Base-by-base conservation (phyloP, 30 jellyfish, hydroid and myxozoan species). In the Aurelia sp. region DNA sequence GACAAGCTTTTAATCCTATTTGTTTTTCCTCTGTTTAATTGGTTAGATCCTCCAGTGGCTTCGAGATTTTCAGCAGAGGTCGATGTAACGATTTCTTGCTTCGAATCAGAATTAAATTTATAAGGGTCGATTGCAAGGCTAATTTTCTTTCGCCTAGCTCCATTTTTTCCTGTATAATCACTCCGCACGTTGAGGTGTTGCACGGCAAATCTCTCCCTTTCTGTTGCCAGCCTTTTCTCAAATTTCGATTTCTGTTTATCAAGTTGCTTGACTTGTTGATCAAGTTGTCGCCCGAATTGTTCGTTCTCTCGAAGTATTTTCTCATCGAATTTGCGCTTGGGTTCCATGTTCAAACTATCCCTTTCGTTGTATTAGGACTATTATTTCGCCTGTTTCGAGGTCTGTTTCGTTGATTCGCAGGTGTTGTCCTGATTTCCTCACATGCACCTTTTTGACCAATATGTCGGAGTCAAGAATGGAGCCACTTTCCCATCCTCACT, bases 151-250 rank as follows among this genome's bases (percentile, higher is more conserved):
- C 57, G 22, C 63, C 86, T 53, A 18, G 73, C 27, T 4, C 61
- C 80, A n/a, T 60, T 71, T 62, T 33, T 55, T 4, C 70, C 84
- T 19, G 52, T 81, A 35, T 20, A 52, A 69, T 40, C 62, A 50
- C 73, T 70, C 0, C 80, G 41, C 1, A 83, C 72, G 57, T 63
- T 83, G 79, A 83, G 35, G 17, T 83, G 92, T 31, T 70, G 92
- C 60, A 83, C 92, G 17, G 92, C 92, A 71, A 83, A 83, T 24
- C 51, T 69, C 60, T 83, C 92, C 59, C 59, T 71, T 69, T 83
- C 92, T 33, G 72, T 73, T 58, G 72, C 74, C 1, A 71, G 80
- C 40, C 72, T 83, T 63, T 68, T 70, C 86, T 71, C 92, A 35
- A 83, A 58, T 47, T 61, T 59, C 8, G 24, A 22, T 30, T 83